Conservation (phyloP, 2,888 invertebrate genomes). For the Cotesia congregata region DNA sequence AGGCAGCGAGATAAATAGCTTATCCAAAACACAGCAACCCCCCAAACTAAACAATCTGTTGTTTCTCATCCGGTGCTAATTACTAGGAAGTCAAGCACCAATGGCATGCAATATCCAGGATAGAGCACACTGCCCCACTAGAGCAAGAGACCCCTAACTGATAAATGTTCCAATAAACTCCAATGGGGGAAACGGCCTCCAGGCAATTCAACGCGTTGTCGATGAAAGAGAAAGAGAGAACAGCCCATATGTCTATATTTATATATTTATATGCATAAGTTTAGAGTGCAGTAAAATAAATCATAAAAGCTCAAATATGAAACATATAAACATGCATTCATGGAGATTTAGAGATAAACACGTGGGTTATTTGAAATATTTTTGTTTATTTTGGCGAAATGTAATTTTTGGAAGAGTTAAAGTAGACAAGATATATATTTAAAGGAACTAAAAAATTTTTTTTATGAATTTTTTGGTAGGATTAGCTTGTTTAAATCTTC, state of each 20-base stretch:
- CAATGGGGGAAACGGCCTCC: conserved; percentile 16
- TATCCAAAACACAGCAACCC: neutral
- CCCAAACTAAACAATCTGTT: conserved; percentile 17
- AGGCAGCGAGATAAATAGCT: neutral
- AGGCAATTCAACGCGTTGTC: conserved; percentile 38
- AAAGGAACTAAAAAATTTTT: too few relatives aligned
- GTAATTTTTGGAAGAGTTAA: too few relatives aligned
- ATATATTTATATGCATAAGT: neutral
- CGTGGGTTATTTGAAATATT: too few relatives aligned
- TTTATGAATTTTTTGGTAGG: too few relatives aligned
- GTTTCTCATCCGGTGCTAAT: conserved; percentile 37
- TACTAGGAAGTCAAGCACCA: conserved; percentile 33
- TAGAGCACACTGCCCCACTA: conserved; percentile 6
- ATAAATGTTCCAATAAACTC: conserved; percentile 54
- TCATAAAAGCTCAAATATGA: conserved; percentile 42
- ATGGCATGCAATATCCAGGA: neutral
- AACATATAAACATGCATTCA: conserved; percentile 30
- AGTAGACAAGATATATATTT: too few relatives aligned
- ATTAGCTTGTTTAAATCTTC: too few relatives aligned
- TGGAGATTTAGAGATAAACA: neutral
- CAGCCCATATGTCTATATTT: conserved; percentile 12
- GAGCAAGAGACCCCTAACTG: conserved; percentile 41
- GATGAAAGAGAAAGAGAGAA: conserved; percentile 12
- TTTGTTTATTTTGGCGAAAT: too few relatives aligned
- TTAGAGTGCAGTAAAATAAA: conserved; percentile 37